Conservation (phyloP, 1,140 invertebrate genomes). For the Zaprionus tsacasi region DNA sequence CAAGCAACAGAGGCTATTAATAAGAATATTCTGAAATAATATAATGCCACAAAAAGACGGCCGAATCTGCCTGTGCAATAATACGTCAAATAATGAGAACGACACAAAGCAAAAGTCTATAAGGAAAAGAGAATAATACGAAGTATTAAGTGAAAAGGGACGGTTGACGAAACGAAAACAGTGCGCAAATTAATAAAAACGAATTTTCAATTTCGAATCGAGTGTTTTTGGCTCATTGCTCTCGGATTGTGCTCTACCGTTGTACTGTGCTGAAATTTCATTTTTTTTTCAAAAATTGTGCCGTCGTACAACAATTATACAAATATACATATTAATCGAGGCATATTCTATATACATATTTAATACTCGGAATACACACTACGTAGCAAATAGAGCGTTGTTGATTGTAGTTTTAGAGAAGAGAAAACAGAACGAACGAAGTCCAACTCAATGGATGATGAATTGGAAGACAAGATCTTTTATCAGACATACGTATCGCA, state of each 20-base stretch:
- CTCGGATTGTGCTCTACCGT: not conserved
- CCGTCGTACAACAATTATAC: not conserved
- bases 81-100: conserved; percentile 47
- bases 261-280: not conserved
- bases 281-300: too few relatives aligned
- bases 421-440: not conserved
- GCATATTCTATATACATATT: not conserved
- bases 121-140: conserved; percentile 16
- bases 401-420: not conserved
- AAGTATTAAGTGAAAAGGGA: conserved; percentile 25
- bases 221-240: conserved; percentile 16
- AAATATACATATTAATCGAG: not conserved
- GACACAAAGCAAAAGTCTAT: conserved; percentile 36
- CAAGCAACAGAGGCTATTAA: conserved; percentile 56
- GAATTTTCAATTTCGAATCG: conserved; percentile 39
- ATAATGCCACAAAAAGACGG: conserved; percentile 47
- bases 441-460: conserved; percentile 91
- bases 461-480: conserved; percentile 93
- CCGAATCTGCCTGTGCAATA: conserved; percentile 45
- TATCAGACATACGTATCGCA: conserved; percentile 93
- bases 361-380: not conserved
- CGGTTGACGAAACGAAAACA: conserved; percentile 23
- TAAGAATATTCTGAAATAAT: conserved; percentile 59
- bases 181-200: conserved; percentile 34
- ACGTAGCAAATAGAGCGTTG: conserved; percentile 5